Percentiles rank a stretch among this genome's conserved stretches.
Evolutionary conservation across 2,797 vertebrate species (phyloP).

Genomic region (Cossypha polioptera): DNA sequence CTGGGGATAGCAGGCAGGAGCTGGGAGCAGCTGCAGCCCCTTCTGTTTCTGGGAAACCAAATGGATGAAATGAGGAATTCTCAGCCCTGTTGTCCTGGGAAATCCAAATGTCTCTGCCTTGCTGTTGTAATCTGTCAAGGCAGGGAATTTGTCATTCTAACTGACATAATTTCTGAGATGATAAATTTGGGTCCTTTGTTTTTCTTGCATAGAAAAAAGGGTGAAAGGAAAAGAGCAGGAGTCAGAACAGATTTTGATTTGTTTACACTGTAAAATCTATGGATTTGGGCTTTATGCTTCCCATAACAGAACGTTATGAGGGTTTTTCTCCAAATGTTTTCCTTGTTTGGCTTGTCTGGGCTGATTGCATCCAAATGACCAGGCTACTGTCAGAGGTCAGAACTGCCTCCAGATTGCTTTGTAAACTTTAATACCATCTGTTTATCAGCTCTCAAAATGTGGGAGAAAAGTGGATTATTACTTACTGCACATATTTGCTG

Average conservation of each 20-base stretch:
- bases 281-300: neutral
- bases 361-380: neutral
- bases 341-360: neutral
- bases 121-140: constrained; percentile 33
- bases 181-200: constrained; percentile 6
- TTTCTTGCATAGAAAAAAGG: neutral
- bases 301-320: neutral
- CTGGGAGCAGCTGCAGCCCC: constrained; percentile 28
- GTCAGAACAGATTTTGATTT: neutral
- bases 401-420: constrained; percentile 10
- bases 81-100: constrained; percentile 28
- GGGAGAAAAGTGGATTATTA: neutral
- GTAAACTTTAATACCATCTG: neutral
- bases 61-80: constrained; percentile 1
- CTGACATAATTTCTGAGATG: neutral
- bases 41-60: constrained; percentile 55
- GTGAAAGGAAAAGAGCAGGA: neutral
- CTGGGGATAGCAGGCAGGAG: neutral
- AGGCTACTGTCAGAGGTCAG: neutral
- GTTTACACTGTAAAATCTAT: neutral
- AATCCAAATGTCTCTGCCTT: constrained; percentile 23
- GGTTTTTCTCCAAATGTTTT: neutral
- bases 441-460: neutral
- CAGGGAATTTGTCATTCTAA: constrained; percentile 1
- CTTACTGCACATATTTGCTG: neutral